These are phyloP conservation scores for Arenaria interpres DNA, from an alignment of 2,113 vertebrate genomes.

Conservation along the genomic window DNA sequence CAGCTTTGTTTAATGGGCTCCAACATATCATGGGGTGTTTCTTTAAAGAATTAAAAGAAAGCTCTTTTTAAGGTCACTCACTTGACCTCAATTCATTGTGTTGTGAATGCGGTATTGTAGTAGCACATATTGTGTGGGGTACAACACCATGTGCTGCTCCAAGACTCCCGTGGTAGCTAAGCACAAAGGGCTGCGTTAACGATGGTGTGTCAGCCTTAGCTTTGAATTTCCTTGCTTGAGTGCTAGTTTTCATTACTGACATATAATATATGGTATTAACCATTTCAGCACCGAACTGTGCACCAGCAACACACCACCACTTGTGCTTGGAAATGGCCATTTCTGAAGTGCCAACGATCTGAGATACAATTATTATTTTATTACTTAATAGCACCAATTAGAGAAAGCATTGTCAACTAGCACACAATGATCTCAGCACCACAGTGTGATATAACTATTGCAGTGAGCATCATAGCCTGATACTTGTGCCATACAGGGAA, in stretches of 20 bases:
- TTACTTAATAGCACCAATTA: conserved; percentile 52
- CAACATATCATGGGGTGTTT: conserved; percentile 62
- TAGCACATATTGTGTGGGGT: conserved; percentile 70
- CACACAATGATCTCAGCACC: conserved; percentile 41
- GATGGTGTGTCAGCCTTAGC: conserved; percentile 65
- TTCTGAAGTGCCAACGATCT: conserved; percentile 5
- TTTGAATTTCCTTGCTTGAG: conserved; percentile 69
- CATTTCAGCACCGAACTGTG: conserved; percentile 9
- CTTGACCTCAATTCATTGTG: conserved; percentile 69
- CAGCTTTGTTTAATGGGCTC: conserved; percentile 71
- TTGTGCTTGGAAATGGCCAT: background rate
- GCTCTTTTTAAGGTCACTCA: conserved; percentile 70
- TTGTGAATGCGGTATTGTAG: conserved; percentile 66
- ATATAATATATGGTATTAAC: conserved; percentile 54
- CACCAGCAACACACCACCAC: background rate
- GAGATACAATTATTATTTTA: conserved; percentile 38
- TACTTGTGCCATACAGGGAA: background rate
- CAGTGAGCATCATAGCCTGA: background rate
- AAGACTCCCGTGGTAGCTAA: conserved; percentile 64
- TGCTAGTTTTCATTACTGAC: conserved; percentile 69
- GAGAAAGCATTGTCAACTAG: conserved; percentile 39
- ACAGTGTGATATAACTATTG: conserved; percentile 36
- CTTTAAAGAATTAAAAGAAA: conserved; percentile 73
- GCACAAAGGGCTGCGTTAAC: conserved; percentile 69
- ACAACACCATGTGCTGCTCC: conserved; percentile 71